Evolutionary conservation across 2,113 vertebrate species (phyloP).

Genomic region (Pseudopipra pipra): DNA sequence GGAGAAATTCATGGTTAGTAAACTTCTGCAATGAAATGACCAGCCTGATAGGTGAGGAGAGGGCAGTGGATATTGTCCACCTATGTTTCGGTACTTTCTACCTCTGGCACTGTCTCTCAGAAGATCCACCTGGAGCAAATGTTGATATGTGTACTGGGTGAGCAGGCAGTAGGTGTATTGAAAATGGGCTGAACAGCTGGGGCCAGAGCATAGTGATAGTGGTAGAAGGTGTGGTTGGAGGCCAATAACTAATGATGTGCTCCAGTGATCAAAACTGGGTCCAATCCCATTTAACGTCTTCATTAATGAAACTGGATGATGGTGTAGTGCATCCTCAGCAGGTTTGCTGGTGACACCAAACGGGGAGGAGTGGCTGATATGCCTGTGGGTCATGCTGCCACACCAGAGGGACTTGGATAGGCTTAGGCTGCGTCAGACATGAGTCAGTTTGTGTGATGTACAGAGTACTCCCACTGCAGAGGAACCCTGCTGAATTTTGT

Average conservation of each 20-base stretch:
- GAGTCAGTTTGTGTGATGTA: neutral
- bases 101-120: neutral
- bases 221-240: neutral
- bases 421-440: neutral
- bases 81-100: neutral
- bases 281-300: neutral
- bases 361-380: neutral
- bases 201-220: neutral
- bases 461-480: neutral
- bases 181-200: fast-evolving
- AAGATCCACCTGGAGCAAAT: neutral
- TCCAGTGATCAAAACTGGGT: neutral
- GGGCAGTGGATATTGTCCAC: neutral
- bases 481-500: neutral
- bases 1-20: neutral
- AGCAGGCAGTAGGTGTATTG: neutral
- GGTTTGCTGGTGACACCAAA: neutral
- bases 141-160: neutral
- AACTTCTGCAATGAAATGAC: neutral
- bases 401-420: neutral
- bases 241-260: neutral
- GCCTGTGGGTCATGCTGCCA: neutral
- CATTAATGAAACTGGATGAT: neutral
- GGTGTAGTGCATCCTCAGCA: neutral
- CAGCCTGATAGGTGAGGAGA: neutral